Conservation (phyloP, 2,888 invertebrate species). For the Parapristionchus giblindavisi region DNA sequence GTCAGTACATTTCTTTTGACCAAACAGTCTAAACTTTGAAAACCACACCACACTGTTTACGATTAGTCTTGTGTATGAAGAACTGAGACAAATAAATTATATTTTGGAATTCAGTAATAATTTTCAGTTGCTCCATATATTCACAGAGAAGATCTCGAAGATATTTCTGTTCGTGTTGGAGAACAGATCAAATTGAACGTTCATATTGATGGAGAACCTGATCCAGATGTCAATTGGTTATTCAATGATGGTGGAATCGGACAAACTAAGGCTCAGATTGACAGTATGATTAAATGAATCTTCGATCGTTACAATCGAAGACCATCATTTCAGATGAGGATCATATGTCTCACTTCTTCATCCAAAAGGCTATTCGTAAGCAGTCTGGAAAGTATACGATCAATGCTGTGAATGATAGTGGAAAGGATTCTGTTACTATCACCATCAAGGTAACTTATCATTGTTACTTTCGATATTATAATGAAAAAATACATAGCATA, state of each 20-base stretch:
- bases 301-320: not conserved
- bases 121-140: conserved; percentile 77
- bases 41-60: conserved; percentile 71
- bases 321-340: conserved; percentile 33
- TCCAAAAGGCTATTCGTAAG: conserved; percentile 70
- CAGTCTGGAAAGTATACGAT: conserved; percentile 73
- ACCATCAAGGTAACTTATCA: conserved; percentile 63
- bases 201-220: conserved; percentile 93
- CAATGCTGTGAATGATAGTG: conserved; percentile 72
- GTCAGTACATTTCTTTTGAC: conserved; percentile 73
- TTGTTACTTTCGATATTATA: not conserved
- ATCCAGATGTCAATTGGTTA: conserved; percentile 92
- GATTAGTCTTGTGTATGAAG: conserved; percentile 68
- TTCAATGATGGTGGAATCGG: conserved; percentile 78
- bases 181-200: conserved; percentile 89
- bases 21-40: not conserved
- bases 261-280: conserved; percentile 46
- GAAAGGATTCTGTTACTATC: conserved; percentile 72
- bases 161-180: conserved; percentile 89
- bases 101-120: not conserved
- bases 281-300: conserved; percentile 13
- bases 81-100: conserved; percentile 68
- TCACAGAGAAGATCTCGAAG: conserved; percentile 82
- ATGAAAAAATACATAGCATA: not conserved
- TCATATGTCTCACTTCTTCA: conserved; percentile 69